A percentile compares a stretch with the other conserved stretches of the same genome.
phyloP scores from a whole-genome alignment of 2,888 invertebrate genomes.

The Clistopyga incitator region DNA sequence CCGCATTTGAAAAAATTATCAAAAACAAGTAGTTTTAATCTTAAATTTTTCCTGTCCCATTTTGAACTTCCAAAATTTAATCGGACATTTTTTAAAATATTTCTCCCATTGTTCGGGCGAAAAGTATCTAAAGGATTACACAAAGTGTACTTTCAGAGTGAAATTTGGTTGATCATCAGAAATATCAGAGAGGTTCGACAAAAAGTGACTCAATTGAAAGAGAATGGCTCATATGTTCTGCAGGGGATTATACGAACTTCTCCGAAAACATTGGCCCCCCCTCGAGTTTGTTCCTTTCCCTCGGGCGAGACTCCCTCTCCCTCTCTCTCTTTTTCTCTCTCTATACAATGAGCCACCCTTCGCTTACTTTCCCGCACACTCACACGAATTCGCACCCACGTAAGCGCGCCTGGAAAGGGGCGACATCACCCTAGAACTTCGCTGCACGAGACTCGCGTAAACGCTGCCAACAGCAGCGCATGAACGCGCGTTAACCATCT shows the following conservation, averaged over 20 bases:
- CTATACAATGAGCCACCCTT: conserved; percentile 35
- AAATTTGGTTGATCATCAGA: too few relatives aligned
- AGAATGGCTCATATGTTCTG: neutral
- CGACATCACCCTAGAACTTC: conserved; percentile 31
- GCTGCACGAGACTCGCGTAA: conserved; percentile 16
- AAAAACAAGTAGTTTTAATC: too few relatives aligned
- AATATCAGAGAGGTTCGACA: too few relatives aligned
- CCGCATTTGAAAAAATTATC: too few relatives aligned
- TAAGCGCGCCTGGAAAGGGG: conserved; percentile 30
- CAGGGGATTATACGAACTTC: conserved; percentile 62
- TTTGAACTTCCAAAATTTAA: too few relatives aligned
- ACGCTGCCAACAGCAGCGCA: conserved; percentile 12
- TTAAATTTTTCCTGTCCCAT: too few relatives aligned
- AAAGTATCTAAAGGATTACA: too few relatives aligned
- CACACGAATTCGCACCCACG: conserved; percentile 56
- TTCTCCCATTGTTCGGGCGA: too few relatives aligned
- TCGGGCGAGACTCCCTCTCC: conserved; percentile 41
- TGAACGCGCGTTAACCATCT: conserved; percentile 11
- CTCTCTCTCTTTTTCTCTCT: conserved; percentile 44
- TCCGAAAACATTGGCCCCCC: conserved; percentile 69
- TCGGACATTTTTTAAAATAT: too few relatives aligned
- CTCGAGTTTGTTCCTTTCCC: conserved; percentile 44
- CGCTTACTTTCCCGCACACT: conserved; percentile 32
- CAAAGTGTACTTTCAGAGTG: too few relatives aligned
- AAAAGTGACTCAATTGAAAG: too few relatives aligned